Evolutionary conservation across 2,113 vertebrate species (phyloP).

Genomic region (Anoura caudifer): DNA sequence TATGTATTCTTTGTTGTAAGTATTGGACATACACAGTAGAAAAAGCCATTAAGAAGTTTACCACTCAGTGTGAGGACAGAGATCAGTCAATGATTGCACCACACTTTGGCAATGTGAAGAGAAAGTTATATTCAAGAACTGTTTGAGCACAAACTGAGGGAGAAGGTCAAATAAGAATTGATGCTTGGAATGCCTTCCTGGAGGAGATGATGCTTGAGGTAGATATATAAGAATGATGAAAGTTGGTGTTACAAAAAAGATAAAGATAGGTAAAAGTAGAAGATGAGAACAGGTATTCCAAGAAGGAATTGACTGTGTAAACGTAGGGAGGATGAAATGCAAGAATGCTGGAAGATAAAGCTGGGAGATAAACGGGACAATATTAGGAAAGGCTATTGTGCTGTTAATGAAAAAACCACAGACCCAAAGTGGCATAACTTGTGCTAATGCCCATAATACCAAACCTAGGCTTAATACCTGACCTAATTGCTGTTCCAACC

Average conservation of each 20-base stretch:
- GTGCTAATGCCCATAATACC: neutral
- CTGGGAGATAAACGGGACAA: neutral
- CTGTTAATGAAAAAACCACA: neutral
- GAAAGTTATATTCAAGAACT: neutral
- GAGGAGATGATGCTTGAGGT: neutral
- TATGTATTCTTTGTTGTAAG: constrained; percentile 1
- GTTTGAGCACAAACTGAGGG: neutral
- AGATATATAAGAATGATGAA: neutral
- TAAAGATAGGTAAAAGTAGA: neutral
- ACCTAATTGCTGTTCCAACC: neutral
- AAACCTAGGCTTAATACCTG: neutral
- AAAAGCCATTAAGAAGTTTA: neutral
- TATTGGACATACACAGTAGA: neutral
- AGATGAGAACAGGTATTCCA: neutral
- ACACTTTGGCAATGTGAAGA: neutral
- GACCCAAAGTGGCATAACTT: neutral
- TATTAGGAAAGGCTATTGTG: neutral
- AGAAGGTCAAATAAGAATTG: neutral
- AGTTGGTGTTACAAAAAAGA: neutral
- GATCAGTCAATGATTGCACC: neutral
- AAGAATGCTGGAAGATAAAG: neutral
- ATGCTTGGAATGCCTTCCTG: neutral
- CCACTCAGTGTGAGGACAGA: neutral
- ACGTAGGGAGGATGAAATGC: neutral
- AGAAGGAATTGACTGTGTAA: neutral